Conservation (phyloP, 2,113 vertebrate genomes). For the Alethe diademata region DNA sequence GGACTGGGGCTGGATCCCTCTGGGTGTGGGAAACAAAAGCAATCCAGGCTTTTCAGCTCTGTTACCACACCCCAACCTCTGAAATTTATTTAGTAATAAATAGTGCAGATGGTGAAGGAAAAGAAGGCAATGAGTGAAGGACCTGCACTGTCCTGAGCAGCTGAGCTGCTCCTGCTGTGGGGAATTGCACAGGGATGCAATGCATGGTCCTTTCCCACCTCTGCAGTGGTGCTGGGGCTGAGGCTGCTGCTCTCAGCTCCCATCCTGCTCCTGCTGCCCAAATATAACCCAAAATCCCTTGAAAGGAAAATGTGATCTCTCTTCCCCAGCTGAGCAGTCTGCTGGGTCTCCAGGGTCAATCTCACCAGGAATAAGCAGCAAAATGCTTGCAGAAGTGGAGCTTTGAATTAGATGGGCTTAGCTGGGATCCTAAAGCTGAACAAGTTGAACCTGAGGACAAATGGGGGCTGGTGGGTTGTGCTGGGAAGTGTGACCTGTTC, state of each 20-base stretch:
- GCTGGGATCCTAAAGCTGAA: neutral
- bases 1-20: neutral
- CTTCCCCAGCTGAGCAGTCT: neutral
- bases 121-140: neutral
- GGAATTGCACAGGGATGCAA: neutral
- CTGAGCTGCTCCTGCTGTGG: neutral
- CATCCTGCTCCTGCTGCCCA: neutral
- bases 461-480: rapidly evolving
- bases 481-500: rapidly evolving
- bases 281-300: slow-evolving; percentile 10
- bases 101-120: neutral
- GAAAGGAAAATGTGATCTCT: neutral
- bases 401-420: neutral
- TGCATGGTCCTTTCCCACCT: neutral
- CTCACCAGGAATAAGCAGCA: neutral
- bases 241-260: neutral
- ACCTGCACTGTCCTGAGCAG: neutral
- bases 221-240: neutral
- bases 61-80: neutral
- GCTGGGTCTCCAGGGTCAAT: neutral
- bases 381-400: neutral
- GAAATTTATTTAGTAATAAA: neutral
- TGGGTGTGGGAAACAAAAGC: neutral
- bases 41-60: neutral
- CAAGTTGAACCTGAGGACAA: neutral